These are phyloP conservation scores for Sebastes baramenuke DNA, from an alignment of 2,797 vertebrate genomes.

Conservation along the genomic window DNA sequence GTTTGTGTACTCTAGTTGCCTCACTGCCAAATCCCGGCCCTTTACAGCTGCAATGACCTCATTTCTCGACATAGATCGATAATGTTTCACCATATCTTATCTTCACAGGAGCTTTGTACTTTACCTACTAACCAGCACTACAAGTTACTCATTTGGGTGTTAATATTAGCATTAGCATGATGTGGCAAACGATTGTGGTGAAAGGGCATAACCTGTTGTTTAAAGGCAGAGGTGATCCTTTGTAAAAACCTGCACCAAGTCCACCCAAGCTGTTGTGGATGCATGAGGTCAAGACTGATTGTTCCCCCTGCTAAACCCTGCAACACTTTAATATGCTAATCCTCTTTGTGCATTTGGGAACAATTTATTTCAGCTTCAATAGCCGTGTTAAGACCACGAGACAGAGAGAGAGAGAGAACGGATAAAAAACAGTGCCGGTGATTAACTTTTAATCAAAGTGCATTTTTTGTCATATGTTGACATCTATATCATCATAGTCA, in stretches of 20 bases:
- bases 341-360: conserved; percentile 12
- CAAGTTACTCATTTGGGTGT: background rate
- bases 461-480: too few relatives aligned
- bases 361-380: background rate
- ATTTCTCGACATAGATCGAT: conserved; percentile 1
- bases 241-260: background rate
- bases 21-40: background rate
- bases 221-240: background rate
- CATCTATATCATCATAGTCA: too few relatives aligned
- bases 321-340: background rate
- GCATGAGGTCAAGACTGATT: background rate
- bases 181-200: background rate
- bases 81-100: conserved; percentile 24
- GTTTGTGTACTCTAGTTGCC: background rate
- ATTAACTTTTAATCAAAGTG: too few relatives aligned
- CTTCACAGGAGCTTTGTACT: background rate
- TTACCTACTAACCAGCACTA: background rate
- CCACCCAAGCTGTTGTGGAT: background rate
- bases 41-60: conserved; percentile 6
- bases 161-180: background rate
- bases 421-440: too few relatives aligned
- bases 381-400: too few relatives aligned
- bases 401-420: too few relatives aligned
- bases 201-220: background rate
- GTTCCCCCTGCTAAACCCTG: background rate